Evolutionary conservation across 1,140 invertebrate species (phyloP).

Genomic region (Lucilia sericata): DNA sequence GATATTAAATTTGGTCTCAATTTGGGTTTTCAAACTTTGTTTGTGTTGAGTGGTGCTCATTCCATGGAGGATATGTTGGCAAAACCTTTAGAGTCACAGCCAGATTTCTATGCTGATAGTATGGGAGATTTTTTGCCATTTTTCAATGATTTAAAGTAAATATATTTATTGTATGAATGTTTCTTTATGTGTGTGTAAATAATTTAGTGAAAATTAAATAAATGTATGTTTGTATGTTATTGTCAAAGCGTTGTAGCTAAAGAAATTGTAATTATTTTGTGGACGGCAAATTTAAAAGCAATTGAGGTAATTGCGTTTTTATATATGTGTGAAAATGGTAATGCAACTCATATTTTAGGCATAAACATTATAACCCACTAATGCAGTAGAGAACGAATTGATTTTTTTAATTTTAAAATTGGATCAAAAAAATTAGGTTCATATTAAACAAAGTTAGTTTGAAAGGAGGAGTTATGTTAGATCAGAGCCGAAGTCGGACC

Average conservation of each 20-base stretch:
- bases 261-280: not conserved
- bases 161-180: not conserved
- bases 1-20: slow-evolving; percentile 70
- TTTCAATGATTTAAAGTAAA: slow-evolving; percentile 41
- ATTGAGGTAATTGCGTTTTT: not conserved
- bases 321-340: not conserved
- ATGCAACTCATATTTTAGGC: no score
- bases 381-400: no score
- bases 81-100: slow-evolving; percentile 36
- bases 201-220: slow-evolving; percentile 9
- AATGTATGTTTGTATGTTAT: not conserved
- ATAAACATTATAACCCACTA: no score
- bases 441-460: no score
- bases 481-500: no score
- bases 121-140: slow-evolving; percentile 47
- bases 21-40: slow-evolving; percentile 69
- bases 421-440: no score
- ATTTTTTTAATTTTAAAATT: no score
- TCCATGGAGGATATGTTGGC: slow-evolving; percentile 56
- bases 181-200: not conserved
- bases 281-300: not conserved
- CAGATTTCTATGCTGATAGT: slow-evolving; percentile 66
- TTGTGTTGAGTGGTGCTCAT: slow-evolving; percentile 67
- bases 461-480: no score
- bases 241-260: not conserved